Base-by-base conservation (phyloP, 1,140 invertebrate species). In the Aphis craccivora region DNA sequence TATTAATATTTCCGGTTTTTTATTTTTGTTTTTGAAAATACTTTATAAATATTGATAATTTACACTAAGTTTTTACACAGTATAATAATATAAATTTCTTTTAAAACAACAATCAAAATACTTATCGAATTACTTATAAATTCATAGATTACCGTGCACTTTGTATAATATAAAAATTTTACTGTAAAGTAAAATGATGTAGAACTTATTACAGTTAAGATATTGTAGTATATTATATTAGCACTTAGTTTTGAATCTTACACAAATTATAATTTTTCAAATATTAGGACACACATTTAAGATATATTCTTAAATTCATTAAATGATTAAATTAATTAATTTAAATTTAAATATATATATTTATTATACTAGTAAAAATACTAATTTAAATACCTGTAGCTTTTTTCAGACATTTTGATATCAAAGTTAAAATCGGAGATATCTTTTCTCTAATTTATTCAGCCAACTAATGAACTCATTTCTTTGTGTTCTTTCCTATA, bases 341-440 rank as follows among this genome's bases (percentile, higher is more conserved):
- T 67, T 67, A 18, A 67, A n/a, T 67, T 11, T 60, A 60, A 22
- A 11, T 30, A n/a, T 67, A 18, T 4, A 4, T n/a, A n/a, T n/a
- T 67, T 67, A 18, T n/a, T 67, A 67, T 14, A 18, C 0, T 67
- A n/a, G n/a, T 67, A n/a, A 67, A 67, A 4, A n/a, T n/a, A n/a
- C 14, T 67, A 67, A 67, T 67, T 67, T n/a, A 67, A 45, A 86
- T 88, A 88, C 43, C 86, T 88, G 86, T 48, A 88, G 25, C 7
- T 88, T 48, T 48, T 88, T 18, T 48, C 2, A 35, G n/a, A 88
- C 86, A 88, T 88, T 88, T 35, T 35, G 43, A 88, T 35, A 35
- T 51, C 30, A 88, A n/a, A 88, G 30, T 88, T 88, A 88, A 18
- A 88, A 51, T 35, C 30, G 30, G 9, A 25, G 35, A 43, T 84